Conservation (phyloP, 2,113 vertebrate genomes). For the Scophthalmus maximus region DNA sequence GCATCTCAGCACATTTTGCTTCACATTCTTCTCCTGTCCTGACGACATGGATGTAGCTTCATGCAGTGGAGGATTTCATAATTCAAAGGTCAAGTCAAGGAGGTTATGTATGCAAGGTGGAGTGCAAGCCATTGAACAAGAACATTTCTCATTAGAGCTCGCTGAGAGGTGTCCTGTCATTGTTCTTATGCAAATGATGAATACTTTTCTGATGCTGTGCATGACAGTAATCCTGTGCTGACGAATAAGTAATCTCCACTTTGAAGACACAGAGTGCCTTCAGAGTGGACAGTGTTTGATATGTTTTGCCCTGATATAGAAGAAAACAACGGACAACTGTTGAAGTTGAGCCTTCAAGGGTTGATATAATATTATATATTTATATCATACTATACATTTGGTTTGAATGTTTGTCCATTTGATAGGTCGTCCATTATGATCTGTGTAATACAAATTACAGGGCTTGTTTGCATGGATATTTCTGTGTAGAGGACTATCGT, state of each 20-base stretch:
- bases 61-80: constrained; percentile 28
- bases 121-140: constrained; percentile 47
- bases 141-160: constrained; percentile 50
- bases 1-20: not conserved
- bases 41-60: constrained; percentile 33
- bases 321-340: not conserved
- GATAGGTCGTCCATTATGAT: not conserved
- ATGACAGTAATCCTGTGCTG: constrained; percentile 21
- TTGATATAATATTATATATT: not conserved
- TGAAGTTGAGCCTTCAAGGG: not conserved
- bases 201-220: constrained; percentile 41
- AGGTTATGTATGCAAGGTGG: constrained; percentile 42
- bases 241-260: constrained; percentile 35
- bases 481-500: not conserved
- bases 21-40: not conserved
- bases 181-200: constrained; percentile 62
- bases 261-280: not conserved
- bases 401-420: not conserved
- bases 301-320: not conserved
- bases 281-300: not conserved
- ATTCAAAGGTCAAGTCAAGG: constrained; percentile 60
- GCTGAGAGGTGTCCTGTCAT: constrained; percentile 43
- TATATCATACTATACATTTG: not conserved
- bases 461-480: not conserved
- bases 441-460: not conserved